Evolutionary conservation across 2,888 invertebrate genomes (phyloP), one percentile per base, ranked within the genome.

Genomic region (Machimus atricapillus): DNA sequence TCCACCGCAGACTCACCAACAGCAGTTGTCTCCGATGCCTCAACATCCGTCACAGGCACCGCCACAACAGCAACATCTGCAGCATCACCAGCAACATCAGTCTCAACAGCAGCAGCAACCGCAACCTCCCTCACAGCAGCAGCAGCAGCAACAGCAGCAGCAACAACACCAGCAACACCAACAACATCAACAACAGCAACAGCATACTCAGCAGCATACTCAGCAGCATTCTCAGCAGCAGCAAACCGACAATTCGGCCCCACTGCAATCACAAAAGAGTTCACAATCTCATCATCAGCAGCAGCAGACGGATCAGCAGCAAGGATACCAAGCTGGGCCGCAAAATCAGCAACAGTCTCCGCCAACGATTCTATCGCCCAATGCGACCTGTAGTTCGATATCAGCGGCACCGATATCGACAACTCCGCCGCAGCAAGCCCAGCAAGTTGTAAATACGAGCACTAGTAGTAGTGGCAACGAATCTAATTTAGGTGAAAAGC

Each of bases 401-500:
- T 73, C 74, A 1, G 43, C 74, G 19, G 89, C 90, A 90, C 23
- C 91, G 90, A 87, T 91, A 90, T 86, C 90, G 87, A 92, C 92
- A 23, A 86, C 88, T 27, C 87, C 89, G 27, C 88, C 89, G 16
- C 89, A 87, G 56, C 81, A 87, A 43, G 79, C 77, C 31, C 88
- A 88, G 58, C 87, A 86, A 89, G 90, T 91, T 14, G 91, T 94
- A 34, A 95, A 95, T 79, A 94, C 94, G 52, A 90, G 93, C 94
- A 89, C 93, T 95, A 74, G 93, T 96, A 88, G 96, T 96, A 92
- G 96, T 96, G 85, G 85, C 16, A 88, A 79, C n/a, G 88, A 88
- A 91, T 96, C 96, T 23, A 96, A 52, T 34, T 27, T 97, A 89
- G 97, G 97, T 94, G 97, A 97, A 85, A 96, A 97, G 92, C 97